phyloP scores from a whole-genome alignment of 2,888 invertebrate genomes.

The Campoplex capitator region DNA sequence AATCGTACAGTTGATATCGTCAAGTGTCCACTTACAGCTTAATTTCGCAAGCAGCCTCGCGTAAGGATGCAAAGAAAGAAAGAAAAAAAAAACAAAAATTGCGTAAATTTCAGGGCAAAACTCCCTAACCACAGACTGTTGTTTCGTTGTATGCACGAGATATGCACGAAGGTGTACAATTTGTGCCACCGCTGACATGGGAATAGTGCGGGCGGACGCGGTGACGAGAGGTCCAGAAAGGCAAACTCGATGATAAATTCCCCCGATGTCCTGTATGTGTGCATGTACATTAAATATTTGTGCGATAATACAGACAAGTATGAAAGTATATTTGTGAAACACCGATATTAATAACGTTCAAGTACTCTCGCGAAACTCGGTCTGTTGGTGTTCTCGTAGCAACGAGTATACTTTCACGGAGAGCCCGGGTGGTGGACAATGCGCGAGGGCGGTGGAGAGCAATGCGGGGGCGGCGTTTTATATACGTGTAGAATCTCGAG shows the following conservation, averaged over 20 bases:
- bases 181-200: conserved; percentile 41
- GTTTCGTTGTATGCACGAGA: background rate
- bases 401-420: conserved; percentile 60
- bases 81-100: no score
- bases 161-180: conserved; percentile 13
- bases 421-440: conserved; percentile 50
- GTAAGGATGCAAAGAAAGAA: background rate
- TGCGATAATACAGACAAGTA: background rate
- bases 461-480: conserved; percentile 51
- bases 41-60: conserved; percentile 31
- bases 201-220: conserved; percentile 52
- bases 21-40: conserved; percentile 4
- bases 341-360: conserved; percentile 54
- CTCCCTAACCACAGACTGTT: conserved; percentile 14
- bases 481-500: conserved; percentile 39
- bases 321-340: background rate
- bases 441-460: conserved; percentile 56
- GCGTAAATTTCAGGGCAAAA: conserved; percentile 20
- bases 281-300: background rate
- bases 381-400: conserved; percentile 29
- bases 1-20: conserved; percentile 1
- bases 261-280: conserved; percentile 3
- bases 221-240: conserved; percentile 45
- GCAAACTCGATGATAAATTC: conserved; percentile 40
- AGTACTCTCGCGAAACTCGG: conserved; percentile 49